These are phyloP conservation scores for Netelia melanura DNA, from an alignment of 2,888 invertebrate genomes.

Conservation along the genomic window DNA sequence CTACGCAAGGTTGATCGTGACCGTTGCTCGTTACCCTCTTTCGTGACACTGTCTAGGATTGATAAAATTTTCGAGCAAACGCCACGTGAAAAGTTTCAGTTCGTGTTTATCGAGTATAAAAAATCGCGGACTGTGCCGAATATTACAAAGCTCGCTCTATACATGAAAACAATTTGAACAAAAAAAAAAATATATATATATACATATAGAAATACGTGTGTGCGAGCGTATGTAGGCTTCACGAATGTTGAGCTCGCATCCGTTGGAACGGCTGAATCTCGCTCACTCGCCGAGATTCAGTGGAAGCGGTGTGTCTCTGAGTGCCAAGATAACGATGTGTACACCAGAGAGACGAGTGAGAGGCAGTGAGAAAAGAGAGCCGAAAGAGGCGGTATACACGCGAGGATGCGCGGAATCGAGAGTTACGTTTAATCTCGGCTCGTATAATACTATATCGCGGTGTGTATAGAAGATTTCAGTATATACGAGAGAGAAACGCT, in stretches of 20 bases:
- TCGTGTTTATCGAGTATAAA: slow-evolving; percentile 15
- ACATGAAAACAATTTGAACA: background rate
- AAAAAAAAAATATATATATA: slow-evolving; percentile 21
- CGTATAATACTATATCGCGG: slow-evolving; percentile 59
- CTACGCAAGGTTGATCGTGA: slow-evolving; percentile 14
- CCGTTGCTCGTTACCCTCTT: slow-evolving; percentile 2
- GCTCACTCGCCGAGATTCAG: slow-evolving; percentile 47
- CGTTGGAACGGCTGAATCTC: slow-evolving; percentile 21
- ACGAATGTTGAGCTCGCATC: slow-evolving; percentile 28
- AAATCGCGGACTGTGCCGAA: slow-evolving; percentile 35
- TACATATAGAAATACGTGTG: slow-evolving; percentile 29
- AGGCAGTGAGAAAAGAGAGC: slow-evolving; percentile 15
- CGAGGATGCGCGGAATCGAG: slow-evolving; percentile 51
- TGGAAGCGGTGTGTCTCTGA: slow-evolving; percentile 71
- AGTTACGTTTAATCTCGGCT: slow-evolving; percentile 71
- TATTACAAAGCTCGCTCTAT: background rate
- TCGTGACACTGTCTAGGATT: background rate
- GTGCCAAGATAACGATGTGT: slow-evolving; percentile 76
- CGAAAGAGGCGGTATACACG: slow-evolving; percentile 37
- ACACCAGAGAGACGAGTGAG: slow-evolving; percentile 60
- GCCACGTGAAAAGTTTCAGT: slow-evolving; percentile 30
- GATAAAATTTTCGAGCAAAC: slow-evolving; percentile 18
- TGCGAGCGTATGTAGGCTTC: background rate
- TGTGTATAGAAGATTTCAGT: slow-evolving; percentile 60
- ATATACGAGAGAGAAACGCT: slow-evolving; percentile 37